A percentile compares a stretch with the other conserved stretches of the same genome.
phyloP scores from a whole-genome alignment of 2,888 invertebrate species.

The Meteorus colon region DNA sequence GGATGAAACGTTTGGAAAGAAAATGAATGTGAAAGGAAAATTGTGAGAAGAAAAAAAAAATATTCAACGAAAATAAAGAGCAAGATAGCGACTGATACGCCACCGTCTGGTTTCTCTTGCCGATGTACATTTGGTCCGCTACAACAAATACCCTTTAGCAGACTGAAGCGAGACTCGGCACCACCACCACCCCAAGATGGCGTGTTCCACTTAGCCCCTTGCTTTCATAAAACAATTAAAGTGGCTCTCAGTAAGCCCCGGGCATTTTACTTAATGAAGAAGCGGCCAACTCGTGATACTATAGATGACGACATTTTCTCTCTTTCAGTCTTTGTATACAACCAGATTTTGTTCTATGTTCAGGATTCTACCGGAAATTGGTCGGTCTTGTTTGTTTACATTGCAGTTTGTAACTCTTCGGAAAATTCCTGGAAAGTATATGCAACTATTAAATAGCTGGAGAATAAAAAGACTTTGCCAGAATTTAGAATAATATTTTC shows the following conservation, averaged over 20 bases:
- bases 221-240: conserved; percentile 58
- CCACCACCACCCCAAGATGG: conserved; percentile 45
- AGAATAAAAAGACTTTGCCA: not conserved
- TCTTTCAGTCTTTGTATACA: not conserved
- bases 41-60: not conserved
- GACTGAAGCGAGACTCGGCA: conserved; percentile 14
- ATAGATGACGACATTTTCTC: not conserved
- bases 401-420: not conserved
- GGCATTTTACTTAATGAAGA: conserved; percentile 56
- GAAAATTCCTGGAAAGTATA: not conserved
- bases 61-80: not conserved
- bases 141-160: conserved; percentile 36
- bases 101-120: conserved; percentile 10
- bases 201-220: conserved; percentile 55
- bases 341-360: too few relatives aligned
- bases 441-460: not conserved
- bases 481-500: not conserved
- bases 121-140: conserved; percentile 26
- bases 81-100: not conserved
- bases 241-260: conserved; percentile 47
- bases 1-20: conserved; percentile 7
- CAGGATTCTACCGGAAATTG: not conserved
- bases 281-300: conserved; percentile 47
- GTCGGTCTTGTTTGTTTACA: not conserved
- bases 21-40: conserved; percentile 38